These are phyloP conservation scores for Nesogale talazaci DNA, from an alignment of 2,113 vertebrate genomes.

Conservation along the genomic window DNA sequence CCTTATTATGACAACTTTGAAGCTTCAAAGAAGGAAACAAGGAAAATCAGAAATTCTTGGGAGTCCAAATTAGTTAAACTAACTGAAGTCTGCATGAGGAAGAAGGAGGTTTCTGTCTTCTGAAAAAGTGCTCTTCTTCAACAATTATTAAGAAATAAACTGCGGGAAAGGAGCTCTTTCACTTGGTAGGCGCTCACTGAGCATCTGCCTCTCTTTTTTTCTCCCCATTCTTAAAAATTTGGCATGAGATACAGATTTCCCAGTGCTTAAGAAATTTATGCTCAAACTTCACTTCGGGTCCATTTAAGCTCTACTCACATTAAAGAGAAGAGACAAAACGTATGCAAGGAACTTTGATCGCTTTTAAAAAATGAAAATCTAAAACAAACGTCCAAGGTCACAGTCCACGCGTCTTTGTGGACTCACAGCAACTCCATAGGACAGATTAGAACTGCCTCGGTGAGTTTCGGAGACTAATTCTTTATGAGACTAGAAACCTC, in stretches of 20 bases:
- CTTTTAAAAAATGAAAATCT: constrained; percentile 64
- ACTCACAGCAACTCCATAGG: no score
- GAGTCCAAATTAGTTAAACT: constrained; percentile 58
- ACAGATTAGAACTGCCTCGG: no score
- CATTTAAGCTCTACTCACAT: constrained; percentile 66
- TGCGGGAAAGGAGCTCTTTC: background rate
- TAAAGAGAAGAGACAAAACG: constrained; percentile 36
- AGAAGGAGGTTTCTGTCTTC: constrained; percentile 3
- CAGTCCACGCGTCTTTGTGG: no score
- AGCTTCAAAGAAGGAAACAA: constrained; percentile 60
- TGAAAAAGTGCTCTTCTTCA: constrained; percentile 2
- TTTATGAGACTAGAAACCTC: background rate
- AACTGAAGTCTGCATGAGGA: constrained; percentile 18
- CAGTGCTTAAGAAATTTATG: constrained; percentile 62
- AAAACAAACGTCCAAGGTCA: background rate
- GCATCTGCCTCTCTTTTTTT: constrained; percentile 1
- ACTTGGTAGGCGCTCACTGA: constrained; percentile 49
- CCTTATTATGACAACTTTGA: constrained; percentile 21
- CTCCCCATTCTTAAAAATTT: constrained; percentile 47
- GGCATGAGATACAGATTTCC: constrained; percentile 55
- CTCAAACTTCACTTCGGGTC: constrained; percentile 69
- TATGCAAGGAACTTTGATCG: constrained; percentile 64
- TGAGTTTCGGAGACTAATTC: no score
- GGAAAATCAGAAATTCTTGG: constrained; percentile 66
- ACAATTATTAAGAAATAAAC: constrained; percentile 59